phyloP scores from a whole-genome alignment of 2,113 vertebrate genomes.

The Myotis lucifugus region DNA sequence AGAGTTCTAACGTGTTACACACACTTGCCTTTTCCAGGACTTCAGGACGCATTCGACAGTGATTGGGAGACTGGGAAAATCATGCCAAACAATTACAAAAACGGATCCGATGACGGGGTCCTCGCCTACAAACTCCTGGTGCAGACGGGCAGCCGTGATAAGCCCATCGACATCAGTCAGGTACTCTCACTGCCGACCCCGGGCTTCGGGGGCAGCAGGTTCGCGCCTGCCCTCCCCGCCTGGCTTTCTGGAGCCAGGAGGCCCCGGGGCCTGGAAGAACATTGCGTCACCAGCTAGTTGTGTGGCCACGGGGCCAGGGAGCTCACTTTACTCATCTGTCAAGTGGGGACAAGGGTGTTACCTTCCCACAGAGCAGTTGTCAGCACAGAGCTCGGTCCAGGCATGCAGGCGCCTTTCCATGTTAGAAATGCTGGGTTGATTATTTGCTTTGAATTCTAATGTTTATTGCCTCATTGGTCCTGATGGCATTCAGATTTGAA shows the following conservation, averaged over 20 bases:
- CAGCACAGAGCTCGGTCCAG: not conserved
- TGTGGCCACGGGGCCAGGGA: not conserved
- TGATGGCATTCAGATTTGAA: not conserved
- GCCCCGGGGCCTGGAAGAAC: not conserved
- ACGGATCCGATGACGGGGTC: constrained; percentile 95
- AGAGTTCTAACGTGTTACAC: not conserved
- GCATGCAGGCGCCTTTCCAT: not conserved
- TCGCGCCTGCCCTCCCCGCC: not conserved
- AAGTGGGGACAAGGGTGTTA: not conserved
- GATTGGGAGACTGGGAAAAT: constrained; percentile 96
- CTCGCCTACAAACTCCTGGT: constrained; percentile 97
- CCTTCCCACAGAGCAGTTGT: not conserved
- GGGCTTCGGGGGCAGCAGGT: not conserved
- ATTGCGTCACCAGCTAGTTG: not conserved
- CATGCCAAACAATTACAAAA: constrained; percentile 92
- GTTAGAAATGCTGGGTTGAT: rapidly evolving
- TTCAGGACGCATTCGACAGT: constrained; percentile 96
- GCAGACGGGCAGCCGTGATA: constrained; percentile 95
- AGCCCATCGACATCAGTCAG: constrained; percentile 93
- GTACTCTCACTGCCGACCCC: constrained; percentile 69
- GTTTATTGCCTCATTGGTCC: not conserved
- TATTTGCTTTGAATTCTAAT: not conserved
- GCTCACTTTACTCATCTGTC: not conserved
- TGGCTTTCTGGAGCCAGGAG: not conserved
- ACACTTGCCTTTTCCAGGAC: constrained; percentile 85